Percentiles rank a stretch among this genome's conserved stretches.
Conservation (phyloP, 2,113 vertebrate species). For the Syngnathus floridae region DNA sequence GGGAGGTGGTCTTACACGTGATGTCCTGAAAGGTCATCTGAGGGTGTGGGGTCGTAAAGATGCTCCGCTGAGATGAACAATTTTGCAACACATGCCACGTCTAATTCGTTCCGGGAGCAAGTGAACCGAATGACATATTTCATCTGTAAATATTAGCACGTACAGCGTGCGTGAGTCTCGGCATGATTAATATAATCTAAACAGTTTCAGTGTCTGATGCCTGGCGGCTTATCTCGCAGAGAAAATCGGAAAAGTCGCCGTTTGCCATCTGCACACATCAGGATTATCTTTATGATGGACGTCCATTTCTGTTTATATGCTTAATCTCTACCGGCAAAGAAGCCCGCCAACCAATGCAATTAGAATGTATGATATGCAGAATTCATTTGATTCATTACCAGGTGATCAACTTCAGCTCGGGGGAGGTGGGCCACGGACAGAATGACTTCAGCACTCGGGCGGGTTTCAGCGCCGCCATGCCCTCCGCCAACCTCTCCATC, state of each 20-base stretch:
- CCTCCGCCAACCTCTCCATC: slow-evolving; percentile 78
- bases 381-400: slow-evolving; percentile 1
- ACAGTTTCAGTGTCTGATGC: slow-evolving; percentile 47
- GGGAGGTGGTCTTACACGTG: neutral
- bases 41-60: slow-evolving; percentile 10
- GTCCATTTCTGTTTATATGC: slow-evolving; percentile 24
- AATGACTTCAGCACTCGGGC: slow-evolving; percentile 64
- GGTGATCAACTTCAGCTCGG: slow-evolving; percentile 76
- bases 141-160: slow-evolving; percentile 6
- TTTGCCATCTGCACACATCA: slow-evolving; percentile 56
- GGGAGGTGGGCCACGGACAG: slow-evolving; percentile 59
- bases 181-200: slow-evolving; percentile 58
- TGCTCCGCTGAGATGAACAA: slow-evolving; percentile 34
- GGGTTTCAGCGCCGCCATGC: slow-evolving; percentile 72
- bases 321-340: slow-evolving; percentile 40
- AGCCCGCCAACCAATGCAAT: neutral
- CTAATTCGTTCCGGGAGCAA: slow-evolving; percentile 19
- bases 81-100: slow-evolving; percentile 20
- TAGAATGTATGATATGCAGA: neutral
- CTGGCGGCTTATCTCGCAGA: slow-evolving; percentile 50
- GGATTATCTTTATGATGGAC: slow-evolving; percentile 60
- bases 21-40: slow-evolving; percentile 12
- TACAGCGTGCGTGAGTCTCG: slow-evolving; percentile 12
- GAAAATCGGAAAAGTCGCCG: slow-evolving; percentile 54
- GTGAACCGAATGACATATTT: slow-evolving; percentile 28